A percentile compares a stretch with the other conserved stretches of the same genome.
Conservation (phyloP, 2,797 vertebrate genomes). For the Muscicapa comitata region DNA sequence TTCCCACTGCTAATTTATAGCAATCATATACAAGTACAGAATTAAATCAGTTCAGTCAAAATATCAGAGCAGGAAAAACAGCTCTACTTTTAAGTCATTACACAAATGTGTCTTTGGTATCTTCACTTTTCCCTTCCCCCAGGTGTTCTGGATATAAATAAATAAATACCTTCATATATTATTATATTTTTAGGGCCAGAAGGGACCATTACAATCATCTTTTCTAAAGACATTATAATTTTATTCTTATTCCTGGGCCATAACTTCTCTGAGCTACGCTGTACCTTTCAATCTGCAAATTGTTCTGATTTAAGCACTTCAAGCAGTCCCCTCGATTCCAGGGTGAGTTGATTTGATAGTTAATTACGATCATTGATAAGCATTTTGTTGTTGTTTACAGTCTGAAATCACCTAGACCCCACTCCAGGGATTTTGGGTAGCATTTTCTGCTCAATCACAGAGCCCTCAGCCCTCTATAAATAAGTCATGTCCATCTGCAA, state of each 20-base stretch:
- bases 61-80: not conserved
- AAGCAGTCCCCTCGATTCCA: not conserved
- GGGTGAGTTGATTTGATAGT: not conserved
- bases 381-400: not conserved
- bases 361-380: not conserved
- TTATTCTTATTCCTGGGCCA: not conserved
- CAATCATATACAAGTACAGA: not conserved
- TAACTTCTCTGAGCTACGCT: not conserved
- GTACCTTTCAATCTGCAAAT: not conserved
- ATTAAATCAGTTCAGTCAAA: not conserved
- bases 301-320: not conserved
- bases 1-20: not conserved
- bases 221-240: not conserved
- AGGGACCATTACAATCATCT: not conserved
- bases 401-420: not conserved
- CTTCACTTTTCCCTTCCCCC: not conserved
- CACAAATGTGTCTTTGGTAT: not conserved
- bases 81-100: not conserved
- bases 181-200: not conserved
- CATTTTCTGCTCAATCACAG: not conserved
- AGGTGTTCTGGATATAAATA: not conserved
- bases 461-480: not conserved
- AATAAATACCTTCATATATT: not conserved
- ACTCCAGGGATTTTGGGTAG: not conserved
- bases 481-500: not conserved